These are phyloP conservation scores for Onthophagus taurus DNA, from an alignment of 1,140 invertebrate genomes.

Conservation along the genomic window DNA sequence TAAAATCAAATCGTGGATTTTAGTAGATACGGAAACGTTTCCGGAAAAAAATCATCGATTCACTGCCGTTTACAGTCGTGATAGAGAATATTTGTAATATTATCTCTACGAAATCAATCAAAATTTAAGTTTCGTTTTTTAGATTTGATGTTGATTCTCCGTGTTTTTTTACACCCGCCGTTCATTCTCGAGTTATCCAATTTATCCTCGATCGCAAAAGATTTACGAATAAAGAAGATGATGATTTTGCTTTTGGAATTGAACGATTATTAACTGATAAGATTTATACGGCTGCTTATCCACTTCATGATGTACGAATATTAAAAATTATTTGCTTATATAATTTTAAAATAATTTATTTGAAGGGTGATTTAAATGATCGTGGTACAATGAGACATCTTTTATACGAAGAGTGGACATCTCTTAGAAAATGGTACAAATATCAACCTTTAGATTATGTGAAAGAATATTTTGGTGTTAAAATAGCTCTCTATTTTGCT, in stretches of 20 bases:
- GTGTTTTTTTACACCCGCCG: slow-evolving; percentile 78
- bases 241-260: slow-evolving; percentile 75
- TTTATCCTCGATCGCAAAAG: slow-evolving; percentile 84
- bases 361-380: slow-evolving; percentile 59
- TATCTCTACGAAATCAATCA: background rate
- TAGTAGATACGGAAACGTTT: slow-evolving; percentile 56
- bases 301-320: slow-evolving; percentile 87
- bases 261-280: slow-evolving; percentile 68
- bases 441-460: slow-evolving; percentile 84
- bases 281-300: slow-evolving; percentile 77
- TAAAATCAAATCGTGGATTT: slow-evolving; percentile 49
- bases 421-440: slow-evolving; percentile 67
- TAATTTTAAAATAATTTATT: slow-evolving; percentile 18
- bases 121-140: slow-evolving; percentile 22
- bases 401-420: slow-evolving; percentile 79
- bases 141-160: slow-evolving; percentile 75
- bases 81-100: slow-evolving; percentile 75
- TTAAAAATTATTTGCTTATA: slow-evolving; percentile 34
- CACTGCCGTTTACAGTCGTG: slow-evolving; percentile 74
- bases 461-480: slow-evolving; percentile 88
- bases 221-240: slow-evolving; percentile 53
- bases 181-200: slow-evolving; percentile 79
- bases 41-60: slow-evolving; percentile 61
- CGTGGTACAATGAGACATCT: slow-evolving; percentile 63
- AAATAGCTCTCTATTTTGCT: slow-evolving; percentile 88